Evolutionary conservation across 2,113 vertebrate species (phyloP).

Genomic region (Bettongia penicillata): DNA sequence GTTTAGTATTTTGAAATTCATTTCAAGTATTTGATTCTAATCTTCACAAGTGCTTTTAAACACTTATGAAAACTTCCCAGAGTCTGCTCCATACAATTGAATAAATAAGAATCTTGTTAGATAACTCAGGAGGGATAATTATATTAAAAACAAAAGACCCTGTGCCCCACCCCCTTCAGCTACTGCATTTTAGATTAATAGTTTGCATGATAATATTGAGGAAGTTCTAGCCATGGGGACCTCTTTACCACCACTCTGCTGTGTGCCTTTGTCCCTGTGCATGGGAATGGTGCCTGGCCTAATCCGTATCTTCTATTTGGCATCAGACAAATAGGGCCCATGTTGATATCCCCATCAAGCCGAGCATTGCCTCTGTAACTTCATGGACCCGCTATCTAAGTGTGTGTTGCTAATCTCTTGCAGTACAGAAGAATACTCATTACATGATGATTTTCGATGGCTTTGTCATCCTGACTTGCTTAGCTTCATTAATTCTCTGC

Average conservation of each 20-base stretch:
- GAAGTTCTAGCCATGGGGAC: not conserved
- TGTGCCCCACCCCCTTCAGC: not conserved
- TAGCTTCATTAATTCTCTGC: constrained; percentile 91
- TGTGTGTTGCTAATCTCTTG: constrained; percentile 46
- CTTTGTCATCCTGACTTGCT: constrained; percentile 90
- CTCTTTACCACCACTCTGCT: constrained; percentile 2
- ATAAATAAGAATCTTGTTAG: constrained; percentile 17
- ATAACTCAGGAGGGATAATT: not conserved
- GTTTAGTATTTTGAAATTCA: not conserved
- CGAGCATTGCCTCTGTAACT: not conserved
- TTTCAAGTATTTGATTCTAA: not conserved
- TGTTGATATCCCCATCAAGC: not conserved
- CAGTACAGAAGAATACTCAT: constrained; percentile 92
- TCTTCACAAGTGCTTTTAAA: not conserved
- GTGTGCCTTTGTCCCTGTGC: not conserved
- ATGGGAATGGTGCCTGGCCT: not conserved
- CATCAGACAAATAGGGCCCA: not conserved
- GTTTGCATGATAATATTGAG: not conserved
- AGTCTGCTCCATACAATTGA: not conserved
- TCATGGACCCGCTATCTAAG: not conserved
- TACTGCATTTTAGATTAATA: not conserved
- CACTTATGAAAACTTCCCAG: not conserved
- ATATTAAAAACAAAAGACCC: not conserved
- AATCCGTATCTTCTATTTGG: not conserved
- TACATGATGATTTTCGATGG: constrained; percentile 91